Conservation (phyloP, 2,888 invertebrate species). For the Stenichneumon culpator region DNA sequence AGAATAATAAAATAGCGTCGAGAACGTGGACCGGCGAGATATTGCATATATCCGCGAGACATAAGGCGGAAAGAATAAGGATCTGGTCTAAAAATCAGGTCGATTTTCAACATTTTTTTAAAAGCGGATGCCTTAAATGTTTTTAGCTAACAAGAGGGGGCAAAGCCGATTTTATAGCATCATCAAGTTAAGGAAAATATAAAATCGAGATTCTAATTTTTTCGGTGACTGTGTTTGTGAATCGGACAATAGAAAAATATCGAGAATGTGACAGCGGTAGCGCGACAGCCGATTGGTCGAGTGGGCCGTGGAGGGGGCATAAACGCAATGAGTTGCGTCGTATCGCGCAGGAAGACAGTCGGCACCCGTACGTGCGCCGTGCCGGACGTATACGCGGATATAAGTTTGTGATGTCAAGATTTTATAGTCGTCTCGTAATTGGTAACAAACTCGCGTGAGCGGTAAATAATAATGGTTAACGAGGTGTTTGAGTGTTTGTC, state of each 20-base stretch:
- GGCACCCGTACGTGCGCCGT: not conserved
- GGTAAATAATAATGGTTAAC: too few species aligned
- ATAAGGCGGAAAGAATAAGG: too few species aligned
- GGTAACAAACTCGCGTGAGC: not conserved
- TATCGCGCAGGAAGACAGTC: not conserved
- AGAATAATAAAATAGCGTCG: too few species aligned
- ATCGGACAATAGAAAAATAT: too few species aligned
- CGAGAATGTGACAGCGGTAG: not conserved
- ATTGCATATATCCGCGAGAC: not conserved
- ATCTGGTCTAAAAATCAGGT: too few species aligned
- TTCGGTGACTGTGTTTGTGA: not conserved
- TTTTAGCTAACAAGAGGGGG: slow-evolving; percentile 3
- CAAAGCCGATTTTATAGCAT: slow-evolving; percentile 40
- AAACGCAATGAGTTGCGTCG: not conserved
- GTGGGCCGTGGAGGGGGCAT: not conserved
- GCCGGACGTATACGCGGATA: not conserved
- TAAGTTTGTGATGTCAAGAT: not conserved
- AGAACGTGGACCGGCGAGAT: not conserved
- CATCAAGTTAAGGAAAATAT: slow-evolving; percentile 21
- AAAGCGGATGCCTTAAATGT: slow-evolving; percentile 37
- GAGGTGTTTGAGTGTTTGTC: not conserved
- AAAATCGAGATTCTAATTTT: slow-evolving; percentile 33
- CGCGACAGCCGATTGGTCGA: not conserved
- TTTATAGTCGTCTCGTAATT: not conserved
- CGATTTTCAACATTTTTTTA: too few species aligned